Conservation (phyloP, 2,113 vertebrate genomes). For the human (Homo sapiens) region DNA sequence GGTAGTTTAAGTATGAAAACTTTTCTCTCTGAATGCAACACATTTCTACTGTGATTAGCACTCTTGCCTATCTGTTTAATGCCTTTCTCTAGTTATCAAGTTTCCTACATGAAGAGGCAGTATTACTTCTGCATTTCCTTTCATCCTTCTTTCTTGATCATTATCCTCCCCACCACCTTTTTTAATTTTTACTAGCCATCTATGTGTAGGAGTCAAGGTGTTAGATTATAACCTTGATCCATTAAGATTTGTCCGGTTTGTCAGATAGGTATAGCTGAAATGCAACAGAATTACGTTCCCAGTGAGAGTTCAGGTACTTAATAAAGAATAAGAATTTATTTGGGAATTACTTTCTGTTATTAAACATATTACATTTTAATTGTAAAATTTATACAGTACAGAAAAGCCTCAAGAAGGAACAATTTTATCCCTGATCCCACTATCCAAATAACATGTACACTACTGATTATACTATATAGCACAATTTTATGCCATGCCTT, state of each 20-base stretch:
- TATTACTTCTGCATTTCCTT: background rate
- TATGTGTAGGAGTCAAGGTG: background rate
- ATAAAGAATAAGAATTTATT: background rate
- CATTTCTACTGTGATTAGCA: background rate
- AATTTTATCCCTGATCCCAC: background rate
- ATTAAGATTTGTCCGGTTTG: background rate
- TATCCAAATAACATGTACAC: background rate
- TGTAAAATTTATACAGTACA: background rate
- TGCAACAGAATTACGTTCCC: background rate
- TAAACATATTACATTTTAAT: conserved; percentile 11
- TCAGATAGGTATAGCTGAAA: background rate
- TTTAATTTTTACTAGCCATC: background rate
- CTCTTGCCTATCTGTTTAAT: background rate
- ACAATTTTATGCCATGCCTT: background rate
- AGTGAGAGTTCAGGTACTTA: background rate
- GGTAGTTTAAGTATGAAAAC: background rate
- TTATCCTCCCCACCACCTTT: background rate
- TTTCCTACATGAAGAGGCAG: background rate
- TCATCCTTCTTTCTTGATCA: background rate
- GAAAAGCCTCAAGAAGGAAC: background rate
- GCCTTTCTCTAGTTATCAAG: background rate
- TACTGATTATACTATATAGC: background rate
- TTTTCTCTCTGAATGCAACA: background rate
- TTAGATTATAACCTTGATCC: background rate
- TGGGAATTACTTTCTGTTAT: conserved; percentile 5